Evolutionary conservation across 2,797 vertebrate species (phyloP).

Genomic region (Poecilia gillii): DNA sequence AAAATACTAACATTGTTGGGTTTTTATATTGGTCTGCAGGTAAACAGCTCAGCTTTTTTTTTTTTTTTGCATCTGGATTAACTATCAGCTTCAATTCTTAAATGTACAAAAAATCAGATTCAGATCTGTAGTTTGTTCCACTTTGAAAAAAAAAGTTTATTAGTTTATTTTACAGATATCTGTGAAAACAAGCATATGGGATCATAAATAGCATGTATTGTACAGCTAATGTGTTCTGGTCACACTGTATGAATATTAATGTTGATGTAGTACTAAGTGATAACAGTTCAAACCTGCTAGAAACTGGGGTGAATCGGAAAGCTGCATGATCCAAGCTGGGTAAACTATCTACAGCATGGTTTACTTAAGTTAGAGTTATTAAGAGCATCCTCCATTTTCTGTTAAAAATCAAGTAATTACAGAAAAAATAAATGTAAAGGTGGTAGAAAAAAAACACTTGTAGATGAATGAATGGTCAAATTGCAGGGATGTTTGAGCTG

Average conservation of each 20-base stretch:
- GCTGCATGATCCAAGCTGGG: conserved; percentile 7
- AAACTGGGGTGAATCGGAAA: not conserved
- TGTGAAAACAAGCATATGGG: conserved; percentile 47
- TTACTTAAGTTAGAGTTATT: not conserved
- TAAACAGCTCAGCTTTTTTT: too few species aligned
- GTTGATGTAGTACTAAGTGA: conserved; percentile 25
- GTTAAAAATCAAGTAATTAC: conserved; percentile 36
- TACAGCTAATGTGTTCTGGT: conserved; percentile 56
- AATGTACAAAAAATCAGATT: not conserved
- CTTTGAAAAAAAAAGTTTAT: conserved; percentile 35
- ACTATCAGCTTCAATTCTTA: not conserved
- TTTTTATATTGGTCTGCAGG: not conserved
- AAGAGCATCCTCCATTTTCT: conserved; percentile 23
- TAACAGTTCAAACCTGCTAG: conserved; percentile 22
- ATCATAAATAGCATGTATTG: conserved; percentile 70
- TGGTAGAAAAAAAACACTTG: not conserved
- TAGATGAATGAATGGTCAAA: conserved; percentile 46
- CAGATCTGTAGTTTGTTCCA: conserved; percentile 22
- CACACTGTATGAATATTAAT: conserved; percentile 39
- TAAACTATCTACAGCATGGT: conserved; percentile 1
- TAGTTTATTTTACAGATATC: conserved; percentile 64
- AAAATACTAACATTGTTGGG: not conserved
- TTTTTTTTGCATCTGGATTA: not conserved
- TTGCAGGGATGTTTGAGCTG: conserved; percentile 67
- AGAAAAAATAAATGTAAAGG: conserved; percentile 25